These are phyloP conservation scores for Drosophila parthenogenetica DNA, from an alignment of 2,888 invertebrate species.

Conservation along the genomic window DNA sequence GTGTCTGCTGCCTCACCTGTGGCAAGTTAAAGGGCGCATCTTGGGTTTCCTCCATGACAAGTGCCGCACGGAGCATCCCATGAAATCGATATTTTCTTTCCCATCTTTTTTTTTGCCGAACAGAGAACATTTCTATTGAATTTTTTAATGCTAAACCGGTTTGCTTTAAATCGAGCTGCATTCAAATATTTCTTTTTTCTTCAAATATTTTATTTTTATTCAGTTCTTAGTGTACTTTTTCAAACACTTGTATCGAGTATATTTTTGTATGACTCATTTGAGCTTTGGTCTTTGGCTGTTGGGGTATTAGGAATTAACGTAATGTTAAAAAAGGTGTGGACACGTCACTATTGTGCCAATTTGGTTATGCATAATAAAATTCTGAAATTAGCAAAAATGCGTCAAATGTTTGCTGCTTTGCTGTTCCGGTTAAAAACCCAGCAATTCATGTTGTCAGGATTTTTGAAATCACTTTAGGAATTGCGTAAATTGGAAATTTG, in stretches of 20 bases:
- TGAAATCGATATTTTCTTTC: slow-evolving; percentile 73
- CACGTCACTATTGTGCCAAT: slow-evolving; percentile 42
- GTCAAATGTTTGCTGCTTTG: slow-evolving; percentile 44
- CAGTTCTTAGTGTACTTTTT: slow-evolving; percentile 63
- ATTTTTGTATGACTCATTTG: slow-evolving; percentile 64
- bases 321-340: slow-evolving; percentile 27
- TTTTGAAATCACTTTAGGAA: slow-evolving; percentile 38
- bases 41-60: slow-evolving; percentile 57
- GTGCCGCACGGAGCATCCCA: slow-evolving; percentile 50
- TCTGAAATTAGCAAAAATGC: slow-evolving; percentile 36
- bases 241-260: slow-evolving; percentile 53
- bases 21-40: slow-evolving; percentile 41
- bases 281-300: slow-evolving; percentile 44
- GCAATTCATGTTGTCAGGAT: slow-evolving; percentile 51
- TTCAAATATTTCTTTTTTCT: slow-evolving; percentile 47
- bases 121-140: slow-evolving; percentile 72
- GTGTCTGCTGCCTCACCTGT: slow-evolving; percentile 26
- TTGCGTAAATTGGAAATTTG: slow-evolving; percentile 38
- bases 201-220: slow-evolving; percentile 72
- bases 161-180: slow-evolving; percentile 38
- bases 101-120: slow-evolving; percentile 30
- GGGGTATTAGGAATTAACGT: slow-evolving; percentile 49
- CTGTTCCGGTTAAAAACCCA: slow-evolving; percentile 38
- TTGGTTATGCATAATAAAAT: slow-evolving; percentile 49
- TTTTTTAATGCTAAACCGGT: slow-evolving; percentile 41